phyloP scores from a whole-genome alignment of 2,113 vertebrate genomes.

The Ascaphus truei region DNA sequence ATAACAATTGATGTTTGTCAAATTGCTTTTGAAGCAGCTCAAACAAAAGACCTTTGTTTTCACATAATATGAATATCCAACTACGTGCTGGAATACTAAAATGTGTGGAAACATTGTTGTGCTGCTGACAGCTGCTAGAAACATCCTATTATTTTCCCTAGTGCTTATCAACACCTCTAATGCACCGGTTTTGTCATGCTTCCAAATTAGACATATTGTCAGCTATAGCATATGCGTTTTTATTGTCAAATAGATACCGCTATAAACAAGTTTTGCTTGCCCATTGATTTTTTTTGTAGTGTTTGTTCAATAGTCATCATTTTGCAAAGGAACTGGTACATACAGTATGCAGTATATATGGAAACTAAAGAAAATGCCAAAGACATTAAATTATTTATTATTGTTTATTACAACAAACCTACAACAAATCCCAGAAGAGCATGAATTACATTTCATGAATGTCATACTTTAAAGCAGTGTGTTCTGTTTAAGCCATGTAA shows the following conservation, averaged over 20 bases:
- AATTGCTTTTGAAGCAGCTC: background rate
- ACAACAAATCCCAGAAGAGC: too few species aligned
- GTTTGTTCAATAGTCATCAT: background rate
- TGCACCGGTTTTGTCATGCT: constrained; percentile 1
- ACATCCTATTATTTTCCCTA: constrained; percentile 9
- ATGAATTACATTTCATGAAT: too few species aligned
- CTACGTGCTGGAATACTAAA: background rate
- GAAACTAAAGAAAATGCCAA: too few species aligned
- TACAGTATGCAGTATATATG: too few species aligned
- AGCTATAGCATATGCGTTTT: constrained; percentile 6
- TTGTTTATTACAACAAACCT: too few species aligned
- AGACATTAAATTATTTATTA: too few species aligned
- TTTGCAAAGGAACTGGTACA: too few species aligned
- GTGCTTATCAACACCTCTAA: constrained; percentile 11
- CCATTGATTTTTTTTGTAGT: constrained; percentile 4
- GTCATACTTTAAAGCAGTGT: too few species aligned
- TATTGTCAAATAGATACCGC: background rate
- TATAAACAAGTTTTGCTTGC: constrained; percentile 7
- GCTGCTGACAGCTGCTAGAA: constrained; percentile 7
- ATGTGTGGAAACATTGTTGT: background rate
- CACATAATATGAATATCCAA: background rate
- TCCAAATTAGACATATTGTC: background rate
- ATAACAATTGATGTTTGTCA: too few species aligned
- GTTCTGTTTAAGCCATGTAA: too few species aligned
- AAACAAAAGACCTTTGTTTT: background rate